phyloP scores from a whole-genome alignment of 2,797 vertebrate species.

The Rhincodon typus region DNA sequence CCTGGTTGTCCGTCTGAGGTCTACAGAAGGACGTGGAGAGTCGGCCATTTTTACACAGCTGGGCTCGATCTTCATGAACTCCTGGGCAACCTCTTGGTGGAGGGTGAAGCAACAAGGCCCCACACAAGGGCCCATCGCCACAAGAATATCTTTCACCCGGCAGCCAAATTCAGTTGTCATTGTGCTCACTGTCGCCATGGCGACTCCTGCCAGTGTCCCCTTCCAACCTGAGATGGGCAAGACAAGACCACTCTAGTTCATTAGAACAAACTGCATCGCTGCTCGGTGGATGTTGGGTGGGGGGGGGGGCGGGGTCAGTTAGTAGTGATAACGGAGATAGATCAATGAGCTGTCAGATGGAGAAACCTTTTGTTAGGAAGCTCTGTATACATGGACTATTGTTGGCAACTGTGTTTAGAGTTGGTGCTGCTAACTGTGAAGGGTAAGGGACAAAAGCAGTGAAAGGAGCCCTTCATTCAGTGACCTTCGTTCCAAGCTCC shows the following conservation, averaged over 20 bases:
- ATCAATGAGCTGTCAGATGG: not conserved
- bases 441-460: not conserved
- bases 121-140: constrained; percentile 79
- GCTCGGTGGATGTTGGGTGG: not conserved
- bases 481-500: not conserved
- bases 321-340: no score
- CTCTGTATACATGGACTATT: not conserved
- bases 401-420: not conserved
- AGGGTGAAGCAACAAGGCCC: constrained; percentile 82
- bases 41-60: constrained; percentile 66
- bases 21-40: constrained; percentile 58
- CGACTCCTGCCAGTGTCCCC: constrained; percentile 78
- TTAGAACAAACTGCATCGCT: not conserved
- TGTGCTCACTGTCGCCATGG: constrained; percentile 75
- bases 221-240: constrained; percentile 69
- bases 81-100: constrained; percentile 57
- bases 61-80: constrained; percentile 68
- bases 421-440: not conserved
- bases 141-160: constrained; percentile 61
- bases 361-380: not conserved
- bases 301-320: not conserved
- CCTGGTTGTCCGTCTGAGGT: constrained; percentile 84
- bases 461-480: not conserved
- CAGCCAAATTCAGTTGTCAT: constrained; percentile 75
- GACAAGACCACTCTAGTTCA: not conserved